Evolutionary conservation across 1,140 invertebrate genomes (phyloP).

Genomic region (Phthorimaea operculella): DNA sequence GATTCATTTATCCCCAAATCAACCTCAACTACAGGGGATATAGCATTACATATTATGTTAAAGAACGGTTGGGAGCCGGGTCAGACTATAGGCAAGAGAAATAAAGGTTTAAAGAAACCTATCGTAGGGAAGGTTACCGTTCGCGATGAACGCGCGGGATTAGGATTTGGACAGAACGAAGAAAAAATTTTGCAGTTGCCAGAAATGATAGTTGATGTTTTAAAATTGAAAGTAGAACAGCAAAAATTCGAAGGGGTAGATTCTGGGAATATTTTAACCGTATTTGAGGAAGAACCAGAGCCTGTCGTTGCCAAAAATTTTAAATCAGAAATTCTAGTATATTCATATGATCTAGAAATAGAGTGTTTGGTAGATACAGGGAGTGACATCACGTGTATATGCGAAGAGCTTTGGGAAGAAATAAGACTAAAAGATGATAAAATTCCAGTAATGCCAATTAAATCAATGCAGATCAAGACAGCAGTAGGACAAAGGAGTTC

Average conservation of each 20-base stretch:
- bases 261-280: neutral
- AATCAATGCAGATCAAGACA: slow-evolving; percentile 17
- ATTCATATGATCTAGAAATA: slow-evolving; percentile 7
- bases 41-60: slow-evolving; percentile 11
- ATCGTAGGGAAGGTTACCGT: neutral
- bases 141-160: neutral
- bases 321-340: slow-evolving; percentile 15
- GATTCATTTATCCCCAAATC: neutral
- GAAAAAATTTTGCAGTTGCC: neutral
- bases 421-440: slow-evolving; percentile 8
- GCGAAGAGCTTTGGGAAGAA: slow-evolving; percentile 18
- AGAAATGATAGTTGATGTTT: neutral
- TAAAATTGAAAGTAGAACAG: neutral
- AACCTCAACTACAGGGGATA: slow-evolving; percentile 6
- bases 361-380: slow-evolving; percentile 21
- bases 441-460: slow-evolving; percentile 19
- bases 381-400: slow-evolving; percentile 27
- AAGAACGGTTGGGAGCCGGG: slow-evolving; percentile 12
- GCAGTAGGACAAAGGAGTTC: slow-evolving; percentile 20
- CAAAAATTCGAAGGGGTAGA: neutral
- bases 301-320: neutral
- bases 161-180: neutral
- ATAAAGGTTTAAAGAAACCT: slow-evolving; percentile 1
- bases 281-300: slow-evolving; percentile 12
- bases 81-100: slow-evolving; percentile 10